These are phyloP conservation scores for Montifringilla adamsi DNA, from an alignment of 2,113 vertebrate genomes.

Conservation along the genomic window DNA sequence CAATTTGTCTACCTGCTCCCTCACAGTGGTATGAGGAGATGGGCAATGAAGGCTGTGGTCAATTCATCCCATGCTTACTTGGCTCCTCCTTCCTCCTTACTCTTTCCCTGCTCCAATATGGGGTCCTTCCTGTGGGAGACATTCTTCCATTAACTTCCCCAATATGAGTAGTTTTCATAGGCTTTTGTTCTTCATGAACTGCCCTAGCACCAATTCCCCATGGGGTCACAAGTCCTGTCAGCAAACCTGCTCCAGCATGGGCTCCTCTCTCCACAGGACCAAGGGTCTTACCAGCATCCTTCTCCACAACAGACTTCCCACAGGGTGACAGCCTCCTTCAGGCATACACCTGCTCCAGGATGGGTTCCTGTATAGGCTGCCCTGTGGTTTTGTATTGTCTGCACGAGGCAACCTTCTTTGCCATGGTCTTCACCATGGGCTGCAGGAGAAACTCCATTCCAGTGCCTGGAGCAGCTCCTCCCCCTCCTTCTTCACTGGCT, in stretches of 20 bases:
- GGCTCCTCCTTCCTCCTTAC: neutral
- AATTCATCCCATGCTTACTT: neutral
- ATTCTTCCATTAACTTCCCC: neutral
- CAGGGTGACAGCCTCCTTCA: accelerated
- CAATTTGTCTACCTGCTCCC: neutral
- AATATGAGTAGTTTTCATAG: neutral
- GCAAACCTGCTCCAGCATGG: neutral
- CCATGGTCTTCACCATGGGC: neutral
- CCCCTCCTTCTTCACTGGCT: neutral
- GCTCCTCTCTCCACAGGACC: neutral
- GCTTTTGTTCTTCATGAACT: neutral
- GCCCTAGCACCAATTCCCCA: accelerated
- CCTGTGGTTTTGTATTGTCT: accelerated
- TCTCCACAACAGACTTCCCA: accelerated
- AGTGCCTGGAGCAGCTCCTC: accelerated
- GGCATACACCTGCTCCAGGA: neutral
- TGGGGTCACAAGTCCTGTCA: neutral
- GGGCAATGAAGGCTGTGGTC: neutral
- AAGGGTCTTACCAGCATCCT: neutral
- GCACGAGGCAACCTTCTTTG: neutral
- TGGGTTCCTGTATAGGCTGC: neutral
- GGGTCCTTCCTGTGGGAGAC: neutral
- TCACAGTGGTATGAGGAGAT: neutral
- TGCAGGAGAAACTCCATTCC: neutral
- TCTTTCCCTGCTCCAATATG: neutral